A percentile compares a stretch with the other conserved stretches of the same genome.
Evolutionary conservation across 2,113 vertebrate genomes (phyloP).

Genomic region (Pangasianodon hypophthalmus): DNA sequence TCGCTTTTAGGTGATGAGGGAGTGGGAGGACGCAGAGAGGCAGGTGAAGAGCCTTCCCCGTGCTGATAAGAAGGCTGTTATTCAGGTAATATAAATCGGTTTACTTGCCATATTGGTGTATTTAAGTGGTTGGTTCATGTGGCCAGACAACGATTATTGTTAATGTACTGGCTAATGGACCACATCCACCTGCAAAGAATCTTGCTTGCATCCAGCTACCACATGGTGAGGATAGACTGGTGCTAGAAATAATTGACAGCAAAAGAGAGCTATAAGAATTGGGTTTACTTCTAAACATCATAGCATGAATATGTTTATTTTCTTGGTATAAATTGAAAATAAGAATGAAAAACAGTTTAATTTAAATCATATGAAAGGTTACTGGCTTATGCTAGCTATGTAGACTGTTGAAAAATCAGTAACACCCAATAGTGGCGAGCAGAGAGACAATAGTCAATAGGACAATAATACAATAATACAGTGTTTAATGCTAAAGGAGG

Average conservation of each 20-base stretch:
- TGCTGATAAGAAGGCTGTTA: constrained; percentile 91
- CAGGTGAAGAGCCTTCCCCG: constrained; percentile 92
- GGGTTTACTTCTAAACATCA: background rate
- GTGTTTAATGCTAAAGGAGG: background rate
- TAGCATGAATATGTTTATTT: background rate
- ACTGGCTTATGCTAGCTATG: background rate
- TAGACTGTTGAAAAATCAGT: background rate
- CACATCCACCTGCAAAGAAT: background rate
- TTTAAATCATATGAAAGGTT: background rate
- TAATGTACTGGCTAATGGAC: background rate
- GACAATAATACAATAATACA: background rate
- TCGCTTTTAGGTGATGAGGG: constrained; percentile 87
- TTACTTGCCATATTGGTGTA: constrained; percentile 4
- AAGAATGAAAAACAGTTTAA: background rate
- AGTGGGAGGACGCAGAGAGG: constrained; percentile 96
- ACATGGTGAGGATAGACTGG: background rate
- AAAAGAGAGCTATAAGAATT: background rate
- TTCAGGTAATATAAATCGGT: constrained; percentile 79
- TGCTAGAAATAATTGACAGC: background rate
- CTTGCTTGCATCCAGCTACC: background rate
- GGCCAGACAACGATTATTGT: background rate
- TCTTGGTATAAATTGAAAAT: background rate
- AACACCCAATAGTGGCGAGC: background rate
- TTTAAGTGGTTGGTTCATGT: background rate
- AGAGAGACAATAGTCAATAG: background rate